These are phyloP conservation scores for Gymnobelideus leadbeateri DNA, from an alignment of 2,113 vertebrate species.

Conservation along the genomic window DNA sequence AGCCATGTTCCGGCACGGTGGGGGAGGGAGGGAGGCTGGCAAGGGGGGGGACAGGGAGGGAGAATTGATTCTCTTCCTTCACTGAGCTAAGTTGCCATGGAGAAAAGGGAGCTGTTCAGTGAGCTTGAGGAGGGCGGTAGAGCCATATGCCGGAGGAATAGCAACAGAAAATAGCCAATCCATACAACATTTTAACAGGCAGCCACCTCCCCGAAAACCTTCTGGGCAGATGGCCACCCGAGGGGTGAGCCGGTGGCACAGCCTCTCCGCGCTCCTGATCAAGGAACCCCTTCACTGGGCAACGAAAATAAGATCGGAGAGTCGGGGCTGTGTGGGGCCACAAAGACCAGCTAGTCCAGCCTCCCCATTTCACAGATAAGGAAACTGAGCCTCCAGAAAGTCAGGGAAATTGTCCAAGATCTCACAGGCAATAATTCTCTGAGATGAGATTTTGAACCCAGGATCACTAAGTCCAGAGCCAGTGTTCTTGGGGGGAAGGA, in stretches of 20 bases:
- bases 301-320: neutral
- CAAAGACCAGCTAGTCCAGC: neutral
- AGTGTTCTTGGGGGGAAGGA: neutral
- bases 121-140: slow-evolving; percentile 68
- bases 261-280: neutral
- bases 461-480: neutral
- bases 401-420: neutral
- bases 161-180: slow-evolving; percentile 74
- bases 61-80: slow-evolving; percentile 74
- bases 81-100: slow-evolving; percentile 83
- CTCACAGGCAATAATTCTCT: neutral
- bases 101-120: slow-evolving; percentile 83
- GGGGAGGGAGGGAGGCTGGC: slow-evolving; percentile 43
- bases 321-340: neutral
- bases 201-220: slow-evolving; percentile 76
- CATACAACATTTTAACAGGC: slow-evolving; percentile 64
- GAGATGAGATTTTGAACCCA: neutral
- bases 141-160: slow-evolving; percentile 77
- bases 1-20: slow-evolving; percentile 8
- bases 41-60: slow-evolving; percentile 67
- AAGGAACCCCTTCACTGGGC: neutral
- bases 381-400: neutral
- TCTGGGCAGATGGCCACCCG: slow-evolving; percentile 32
- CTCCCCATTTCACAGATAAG: neutral
- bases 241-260: neutral